Conservation (phyloP, 2,797 vertebrate species). For the Falco novaeseelandiae region DNA sequence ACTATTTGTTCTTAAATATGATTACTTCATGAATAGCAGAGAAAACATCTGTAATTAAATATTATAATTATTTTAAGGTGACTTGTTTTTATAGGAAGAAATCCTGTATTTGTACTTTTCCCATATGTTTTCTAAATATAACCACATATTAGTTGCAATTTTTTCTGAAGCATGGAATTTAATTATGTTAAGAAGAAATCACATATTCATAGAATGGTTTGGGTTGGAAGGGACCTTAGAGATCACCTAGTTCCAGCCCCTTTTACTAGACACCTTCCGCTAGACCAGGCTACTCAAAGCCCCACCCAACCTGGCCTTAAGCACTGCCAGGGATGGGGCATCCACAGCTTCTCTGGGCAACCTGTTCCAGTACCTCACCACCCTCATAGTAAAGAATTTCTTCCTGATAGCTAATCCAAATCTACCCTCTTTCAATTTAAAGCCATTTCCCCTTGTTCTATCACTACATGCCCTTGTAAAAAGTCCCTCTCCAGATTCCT, state of each 20-base stretch:
- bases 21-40: constrained; percentile 31
- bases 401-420: not conserved
- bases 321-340: not conserved
- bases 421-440: not conserved
- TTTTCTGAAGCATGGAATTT: constrained; percentile 57
- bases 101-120: constrained; percentile 55
- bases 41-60: constrained; percentile 18
- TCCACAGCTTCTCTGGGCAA: fast-evolving
- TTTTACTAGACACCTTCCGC: not conserved
- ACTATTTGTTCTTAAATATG: not conserved
- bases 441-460: not conserved
- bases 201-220: not conserved
- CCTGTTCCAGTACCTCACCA: not conserved
- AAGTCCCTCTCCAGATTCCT: not conserved
- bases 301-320: not conserved
- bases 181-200: constrained; percentile 45
- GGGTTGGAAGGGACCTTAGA: not conserved
- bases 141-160: constrained; percentile 63
- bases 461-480: not conserved
- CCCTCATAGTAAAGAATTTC: not conserved
- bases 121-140: constrained; percentile 44
- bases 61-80: constrained; percentile 56
- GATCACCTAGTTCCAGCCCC: not conserved
- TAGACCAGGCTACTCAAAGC: not conserved
- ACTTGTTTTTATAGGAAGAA: constrained; percentile 53